Base-by-base conservation (phyloP, 2,113 vertebrate genomes). In the Ophthalmotilapia sp. region DNA sequence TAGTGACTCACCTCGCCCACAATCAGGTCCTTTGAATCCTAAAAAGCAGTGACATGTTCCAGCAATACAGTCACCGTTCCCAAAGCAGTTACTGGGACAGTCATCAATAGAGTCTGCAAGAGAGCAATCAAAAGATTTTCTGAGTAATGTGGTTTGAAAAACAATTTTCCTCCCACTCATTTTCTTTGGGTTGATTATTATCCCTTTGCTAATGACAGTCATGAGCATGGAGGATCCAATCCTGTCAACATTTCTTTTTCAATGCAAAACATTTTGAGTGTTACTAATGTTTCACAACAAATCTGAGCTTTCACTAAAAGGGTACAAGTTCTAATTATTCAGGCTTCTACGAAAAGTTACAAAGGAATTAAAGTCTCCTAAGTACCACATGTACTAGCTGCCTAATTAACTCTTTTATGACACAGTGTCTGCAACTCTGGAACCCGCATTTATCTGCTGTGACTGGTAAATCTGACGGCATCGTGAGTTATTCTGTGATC, bases 21-120 rank as follows among this genome's bases (percentile, higher is more conserved):
- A 99, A 94, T 99, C 98, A 0, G 98, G 98, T 56, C 99, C 99
- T 93, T 98, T 96, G 92, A 98, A 99, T 47, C 99, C 99, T 53
- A 98, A 95, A 90, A 99, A 99, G 95, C 99, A 99, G 95, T 96
- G 98, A 92, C 99, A 99, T 45, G 97, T 98, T 90, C 99, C 99
- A 7, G 97, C 96, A 58, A 99, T 93, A 9, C 99, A 99, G 95
- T 99, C 99, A 2, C 99, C 99, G 2, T 99, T 99, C 79, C 98
- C 98, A 3, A 98, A 99, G 95, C 99, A 99, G 94, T 99, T 99
- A 94, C 98, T 99, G 93, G 99, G 99, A 90, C 98, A 99, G 94
- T 99, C 98, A 58, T 99, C 98, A 93, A 98, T 97, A 0, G 98
- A 98, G 89, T 99, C 99, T 99, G 94, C 29, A 92, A 96, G 82